Conservation (phyloP, 2,113 vertebrate genomes). For the Stigmatopora nigra region DNA sequence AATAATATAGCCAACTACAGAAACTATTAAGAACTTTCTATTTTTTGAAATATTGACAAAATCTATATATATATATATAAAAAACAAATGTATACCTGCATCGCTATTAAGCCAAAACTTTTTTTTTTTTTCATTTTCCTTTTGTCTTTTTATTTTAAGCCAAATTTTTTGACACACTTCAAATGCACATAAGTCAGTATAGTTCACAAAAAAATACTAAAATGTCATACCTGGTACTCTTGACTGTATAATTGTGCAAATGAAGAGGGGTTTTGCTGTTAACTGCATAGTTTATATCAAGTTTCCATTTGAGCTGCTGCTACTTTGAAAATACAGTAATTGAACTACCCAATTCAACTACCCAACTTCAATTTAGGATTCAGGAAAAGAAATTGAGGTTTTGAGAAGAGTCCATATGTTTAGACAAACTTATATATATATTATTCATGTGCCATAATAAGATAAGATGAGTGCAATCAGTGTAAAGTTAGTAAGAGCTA, state of each 20-base stretch:
- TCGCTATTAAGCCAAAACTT: constrained; percentile 74
- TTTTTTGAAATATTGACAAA: constrained; percentile 78
- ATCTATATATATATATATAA: constrained; percentile 56
- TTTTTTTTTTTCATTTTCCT: constrained; percentile 44
- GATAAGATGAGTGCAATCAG: constrained; percentile 46
- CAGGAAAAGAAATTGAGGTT: constrained; percentile 21
- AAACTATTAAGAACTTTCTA: constrained; percentile 78
- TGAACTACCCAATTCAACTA: constrained; percentile 38
- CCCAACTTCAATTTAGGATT: constrained; percentile 34
- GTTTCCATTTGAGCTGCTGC: constrained; percentile 55
- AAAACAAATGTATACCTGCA: constrained; percentile 71
- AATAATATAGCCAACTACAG: constrained; percentile 69
- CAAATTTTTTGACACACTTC: constrained; percentile 45
- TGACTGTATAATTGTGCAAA: constrained; percentile 47
- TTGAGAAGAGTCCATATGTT: constrained; percentile 38
- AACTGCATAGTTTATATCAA: constrained; percentile 31
- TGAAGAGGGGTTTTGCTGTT: constrained; percentile 34
- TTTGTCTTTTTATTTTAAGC: constrained; percentile 17
- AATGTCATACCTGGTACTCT: constrained; percentile 32
- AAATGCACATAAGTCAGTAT: constrained; percentile 45
- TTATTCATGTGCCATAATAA: constrained; percentile 65
- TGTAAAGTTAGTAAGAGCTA: constrained; percentile 60
- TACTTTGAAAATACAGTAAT: constrained; percentile 41
- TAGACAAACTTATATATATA: constrained; percentile 43
- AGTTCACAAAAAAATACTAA: constrained; percentile 38